Conservation (phyloP, 2,888 invertebrate species). For the Gryllus longicercus region DNA sequence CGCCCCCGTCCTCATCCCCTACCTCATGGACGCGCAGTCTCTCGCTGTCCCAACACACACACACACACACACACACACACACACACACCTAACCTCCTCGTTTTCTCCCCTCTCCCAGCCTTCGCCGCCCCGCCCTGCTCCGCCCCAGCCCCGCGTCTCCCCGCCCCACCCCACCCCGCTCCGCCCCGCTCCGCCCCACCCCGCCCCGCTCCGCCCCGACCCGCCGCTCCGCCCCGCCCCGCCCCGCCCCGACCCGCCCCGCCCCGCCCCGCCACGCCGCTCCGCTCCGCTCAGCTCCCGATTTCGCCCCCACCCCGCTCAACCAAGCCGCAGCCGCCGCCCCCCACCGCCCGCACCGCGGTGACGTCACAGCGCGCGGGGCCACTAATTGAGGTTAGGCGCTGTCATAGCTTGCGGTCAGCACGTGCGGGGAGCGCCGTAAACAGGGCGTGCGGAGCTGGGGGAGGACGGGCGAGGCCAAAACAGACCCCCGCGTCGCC, state of each 20-base stretch:
- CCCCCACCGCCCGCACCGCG: neutral
- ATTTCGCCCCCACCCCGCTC: neutral
- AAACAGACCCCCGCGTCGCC: neutral
- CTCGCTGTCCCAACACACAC: neutral
- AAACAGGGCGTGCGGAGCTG: neutral
- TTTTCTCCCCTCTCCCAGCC: neutral
- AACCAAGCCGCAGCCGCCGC: neutral
- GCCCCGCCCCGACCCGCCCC: neutral
- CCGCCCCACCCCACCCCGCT: neutral
- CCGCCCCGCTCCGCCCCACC: neutral
- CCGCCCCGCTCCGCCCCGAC: neutral
- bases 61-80: neutral
- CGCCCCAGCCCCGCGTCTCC: neutral
- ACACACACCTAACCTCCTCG: neutral
- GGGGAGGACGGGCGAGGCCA: neutral
- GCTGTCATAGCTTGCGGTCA: conserved; percentile 17
- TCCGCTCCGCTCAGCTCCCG: neutral
- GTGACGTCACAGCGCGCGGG: neutral
- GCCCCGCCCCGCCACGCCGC: neutral
- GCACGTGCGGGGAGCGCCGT: neutral
- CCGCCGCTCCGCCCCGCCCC: neutral
- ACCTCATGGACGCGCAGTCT: neutral
- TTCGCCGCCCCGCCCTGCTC: neutral
- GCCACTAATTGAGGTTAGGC: conserved; percentile 17
- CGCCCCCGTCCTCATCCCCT: too few relatives aligned